These are phyloP conservation scores for Nycticryphes semicollaris DNA, from an alignment of 2,113 vertebrate genomes.

Conservation along the genomic window DNA sequence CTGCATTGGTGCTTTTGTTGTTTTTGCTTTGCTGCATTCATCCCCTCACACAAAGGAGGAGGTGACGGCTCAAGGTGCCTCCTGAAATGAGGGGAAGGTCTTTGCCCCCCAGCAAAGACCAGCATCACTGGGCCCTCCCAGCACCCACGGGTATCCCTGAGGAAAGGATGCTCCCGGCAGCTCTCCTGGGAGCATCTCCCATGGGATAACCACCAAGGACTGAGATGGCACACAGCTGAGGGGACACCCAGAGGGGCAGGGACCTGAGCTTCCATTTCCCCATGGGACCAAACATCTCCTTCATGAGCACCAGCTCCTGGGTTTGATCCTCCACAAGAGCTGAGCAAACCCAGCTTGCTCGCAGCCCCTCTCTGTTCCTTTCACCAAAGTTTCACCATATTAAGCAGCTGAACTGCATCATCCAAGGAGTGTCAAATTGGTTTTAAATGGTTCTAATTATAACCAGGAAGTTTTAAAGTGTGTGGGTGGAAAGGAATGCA, in stretches of 20 bases:
- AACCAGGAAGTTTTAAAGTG: conserved; percentile 72
- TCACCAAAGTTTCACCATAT: conserved; percentile 43
- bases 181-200: background rate
- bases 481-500: conserved; percentile 77
- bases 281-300: rapidly evolving
- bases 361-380: conserved; percentile 3
- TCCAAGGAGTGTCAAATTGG: conserved; percentile 50
- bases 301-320: background rate
- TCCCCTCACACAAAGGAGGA: background rate
- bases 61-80: rapidly evolving
- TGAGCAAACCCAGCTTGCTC: conserved; percentile 28
- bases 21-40: background rate
- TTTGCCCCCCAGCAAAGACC: background rate
- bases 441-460: conserved; percentile 76
- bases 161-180: background rate
- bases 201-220: rapidly evolving
- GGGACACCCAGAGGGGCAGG: rapidly evolving
- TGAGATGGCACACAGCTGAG: rapidly evolving
- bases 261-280: background rate
- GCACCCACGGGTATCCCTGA: rapidly evolving
- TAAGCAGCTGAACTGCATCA: conserved; percentile 57
- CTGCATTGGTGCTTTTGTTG: rapidly evolving
- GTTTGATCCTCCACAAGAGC: background rate
- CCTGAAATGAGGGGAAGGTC: background rate
- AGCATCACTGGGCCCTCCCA: rapidly evolving